Evolutionary conservation across 2,797 vertebrate genomes (phyloP).

Genomic region (Platyrinchus mystaceus): DNA sequence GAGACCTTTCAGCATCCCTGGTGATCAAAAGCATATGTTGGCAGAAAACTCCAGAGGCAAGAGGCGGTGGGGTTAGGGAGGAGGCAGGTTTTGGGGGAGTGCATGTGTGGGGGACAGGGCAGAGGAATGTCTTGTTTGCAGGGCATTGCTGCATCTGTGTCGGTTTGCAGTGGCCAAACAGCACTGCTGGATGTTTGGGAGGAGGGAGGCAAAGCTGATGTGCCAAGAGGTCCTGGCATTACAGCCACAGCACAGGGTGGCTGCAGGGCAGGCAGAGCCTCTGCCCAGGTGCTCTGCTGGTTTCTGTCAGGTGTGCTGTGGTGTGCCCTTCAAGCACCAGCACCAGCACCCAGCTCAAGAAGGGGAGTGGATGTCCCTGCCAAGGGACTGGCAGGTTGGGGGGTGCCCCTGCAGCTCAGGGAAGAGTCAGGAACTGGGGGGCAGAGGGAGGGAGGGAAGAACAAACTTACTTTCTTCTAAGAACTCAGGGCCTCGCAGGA

Average conservation of each 20-base stretch:
- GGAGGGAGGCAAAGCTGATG: not conserved
- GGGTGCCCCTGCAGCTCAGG: not conserved
- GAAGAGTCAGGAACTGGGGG: not conserved
- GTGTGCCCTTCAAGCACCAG: not conserved
- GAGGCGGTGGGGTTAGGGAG: not conserved
- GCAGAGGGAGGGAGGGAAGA: not conserved
- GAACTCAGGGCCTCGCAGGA: slow-evolving; percentile 14
- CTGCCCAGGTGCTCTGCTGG: not conserved
- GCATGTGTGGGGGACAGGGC: rapidly evolving
- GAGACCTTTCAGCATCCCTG: not conserved
- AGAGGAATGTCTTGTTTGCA: not conserved
- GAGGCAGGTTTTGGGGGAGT: not conserved
- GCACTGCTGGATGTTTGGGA: not conserved
- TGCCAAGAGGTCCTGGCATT: rapidly evolving
- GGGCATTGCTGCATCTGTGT: not conserved
- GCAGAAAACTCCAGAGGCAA: not conserved
- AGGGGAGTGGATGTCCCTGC: not conserved
- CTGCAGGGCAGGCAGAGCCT: not conserved
- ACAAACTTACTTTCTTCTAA: slow-evolving; percentile 39
- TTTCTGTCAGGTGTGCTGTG: not conserved
- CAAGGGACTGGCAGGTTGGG: not conserved
- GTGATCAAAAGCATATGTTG: not conserved
- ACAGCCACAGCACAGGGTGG: not conserved
- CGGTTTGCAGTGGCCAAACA: not conserved
- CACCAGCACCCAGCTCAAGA: not conserved